Base-by-base conservation (phyloP, 2,113 vertebrate species). In the Arenaria interpres region DNA sequence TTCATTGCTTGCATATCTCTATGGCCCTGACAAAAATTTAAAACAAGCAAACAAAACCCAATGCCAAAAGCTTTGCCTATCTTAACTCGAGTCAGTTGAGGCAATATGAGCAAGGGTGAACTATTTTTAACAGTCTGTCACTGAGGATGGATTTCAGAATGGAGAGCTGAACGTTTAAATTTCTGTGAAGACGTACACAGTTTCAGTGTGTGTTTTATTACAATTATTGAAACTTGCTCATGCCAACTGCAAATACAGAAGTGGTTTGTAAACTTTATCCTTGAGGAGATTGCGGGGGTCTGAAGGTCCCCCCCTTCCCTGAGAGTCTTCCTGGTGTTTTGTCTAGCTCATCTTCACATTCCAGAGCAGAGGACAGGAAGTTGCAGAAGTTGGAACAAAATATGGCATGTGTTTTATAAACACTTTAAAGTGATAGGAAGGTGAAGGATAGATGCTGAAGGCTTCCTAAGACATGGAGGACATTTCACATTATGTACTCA, bases 261-360 rank as follows among this genome's bases (percentile, higher is more conserved):
- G 5, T 13, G 50, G 25, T 54, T 54, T 76, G 72, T 33, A 72
- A 88, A 23, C 32, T 48, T 79, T 4, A 63, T 79, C 71, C 71
- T 92, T 84, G 51, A 81, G 56, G 43, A 88, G 8, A 14, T 4
- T 92, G 33, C 4, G 4, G 35, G 22, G 73, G 12, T 72, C 62
- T 10, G 37, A 92, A 93, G 80, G 51, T 89, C 43, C 15, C 18
- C 22, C 72, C 21, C 39, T 90, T 39, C 68, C 64, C 43, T 14
- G 17, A 59, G 30, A 48, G 33, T 27, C 37, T 78, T 48, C 27
- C 39, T 68, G 16, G 30, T 97, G 80, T 97, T 97, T 97, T 95
- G 97, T 95, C 95, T 96, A 90, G 5, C n/a, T 92, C 6, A 6
- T 81, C 80, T 79, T 93, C 41, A 32, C 86, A 88, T 95, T 92